Evolutionary conservation across 2,888 invertebrate genomes (phyloP).

Genomic region (Tetranychus truncatus): DNA sequence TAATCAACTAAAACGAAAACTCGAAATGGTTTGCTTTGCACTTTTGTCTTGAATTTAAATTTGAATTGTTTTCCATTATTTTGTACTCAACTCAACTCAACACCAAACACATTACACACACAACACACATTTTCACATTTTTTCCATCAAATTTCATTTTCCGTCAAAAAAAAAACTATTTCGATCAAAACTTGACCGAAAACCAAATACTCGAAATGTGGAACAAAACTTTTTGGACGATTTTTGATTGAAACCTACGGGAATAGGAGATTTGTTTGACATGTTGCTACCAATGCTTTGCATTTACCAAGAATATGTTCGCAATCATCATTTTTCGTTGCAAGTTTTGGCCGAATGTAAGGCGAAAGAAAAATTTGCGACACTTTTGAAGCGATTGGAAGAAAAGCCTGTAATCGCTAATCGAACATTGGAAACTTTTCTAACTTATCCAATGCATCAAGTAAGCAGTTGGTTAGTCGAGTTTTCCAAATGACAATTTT

Average conservation of each 20-base stretch:
- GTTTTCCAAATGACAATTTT: neutral
- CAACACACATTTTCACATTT: neutral
- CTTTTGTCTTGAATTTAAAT: neutral
- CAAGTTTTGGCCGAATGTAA: slow-evolving; percentile 75
- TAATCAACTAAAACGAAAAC: too few species aligned
- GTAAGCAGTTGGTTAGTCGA: slow-evolving; percentile 37
- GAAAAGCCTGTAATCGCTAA: slow-evolving; percentile 68
- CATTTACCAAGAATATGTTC: slow-evolving; percentile 82
- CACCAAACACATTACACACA: neutral
- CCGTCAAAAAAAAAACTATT: too few species aligned
- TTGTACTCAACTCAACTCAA: neutral
- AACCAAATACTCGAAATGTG: neutral
- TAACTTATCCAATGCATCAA: slow-evolving; percentile 88
- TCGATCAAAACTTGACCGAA: neutral
- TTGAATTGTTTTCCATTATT: too few species aligned
- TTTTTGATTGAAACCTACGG: slow-evolving; percentile 19
- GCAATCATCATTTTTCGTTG: slow-evolving; percentile 80
- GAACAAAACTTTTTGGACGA: neutral
- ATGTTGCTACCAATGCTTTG: slow-evolving; percentile 84
- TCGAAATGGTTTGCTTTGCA: neutral
- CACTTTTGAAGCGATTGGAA: slow-evolving; percentile 57
- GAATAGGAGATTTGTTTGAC: slow-evolving; percentile 68
- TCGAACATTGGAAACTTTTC: slow-evolving; percentile 63
- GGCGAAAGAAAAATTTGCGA: slow-evolving; percentile 56
- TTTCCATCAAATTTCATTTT: neutral